These are phyloP conservation scores for Callyntrura sp. DNA, from an alignment of 2,888 invertebrate species.

Conservation along the genomic window DNA sequence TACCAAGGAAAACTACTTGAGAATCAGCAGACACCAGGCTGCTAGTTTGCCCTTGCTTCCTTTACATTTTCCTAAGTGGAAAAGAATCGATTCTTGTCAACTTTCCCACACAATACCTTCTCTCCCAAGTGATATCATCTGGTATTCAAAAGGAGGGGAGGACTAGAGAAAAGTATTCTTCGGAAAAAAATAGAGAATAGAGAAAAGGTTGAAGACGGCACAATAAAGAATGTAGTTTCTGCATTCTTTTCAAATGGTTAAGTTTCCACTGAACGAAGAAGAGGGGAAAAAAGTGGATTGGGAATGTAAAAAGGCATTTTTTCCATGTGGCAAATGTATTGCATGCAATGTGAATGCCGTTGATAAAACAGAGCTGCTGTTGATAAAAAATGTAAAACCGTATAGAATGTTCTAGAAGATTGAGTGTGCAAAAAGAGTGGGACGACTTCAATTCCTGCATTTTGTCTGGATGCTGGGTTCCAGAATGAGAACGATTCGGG, in stretches of 20 bases:
- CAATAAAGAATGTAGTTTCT: slow-evolving; percentile 39
- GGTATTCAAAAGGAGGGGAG: slow-evolving; percentile 23
- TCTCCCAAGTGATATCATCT: slow-evolving; percentile 30
- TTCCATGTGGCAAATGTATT: neutral
- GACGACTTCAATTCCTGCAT: slow-evolving; percentile 39
- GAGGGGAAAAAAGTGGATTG: neutral
- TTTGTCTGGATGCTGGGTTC: slow-evolving; percentile 19
- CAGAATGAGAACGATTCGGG: neutral
- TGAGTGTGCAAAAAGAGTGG: neutral
- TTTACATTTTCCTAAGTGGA: neutral
- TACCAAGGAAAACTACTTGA: slow-evolving; percentile 36
- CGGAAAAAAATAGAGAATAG: neutral
- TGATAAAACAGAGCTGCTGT: neutral
- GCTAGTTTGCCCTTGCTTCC: neutral
- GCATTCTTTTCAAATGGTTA: slow-evolving; percentile 42
- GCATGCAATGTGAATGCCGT: neutral
- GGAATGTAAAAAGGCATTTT: neutral
- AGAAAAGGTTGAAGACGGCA: slow-evolving; percentile 3
- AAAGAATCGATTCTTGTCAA: slow-evolving; percentile 68
- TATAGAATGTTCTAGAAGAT: neutral
- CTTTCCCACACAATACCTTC: slow-evolving; percentile 44
- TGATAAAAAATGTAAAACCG: neutral
- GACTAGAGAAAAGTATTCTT: neutral
- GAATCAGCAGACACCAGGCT: neutral
- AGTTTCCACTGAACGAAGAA: neutral